Evolutionary conservation across 1,140 invertebrate genomes (phyloP), one percentile per base, ranked within the genome.

Genomic region (Acromyrmex charruanus): DNA sequence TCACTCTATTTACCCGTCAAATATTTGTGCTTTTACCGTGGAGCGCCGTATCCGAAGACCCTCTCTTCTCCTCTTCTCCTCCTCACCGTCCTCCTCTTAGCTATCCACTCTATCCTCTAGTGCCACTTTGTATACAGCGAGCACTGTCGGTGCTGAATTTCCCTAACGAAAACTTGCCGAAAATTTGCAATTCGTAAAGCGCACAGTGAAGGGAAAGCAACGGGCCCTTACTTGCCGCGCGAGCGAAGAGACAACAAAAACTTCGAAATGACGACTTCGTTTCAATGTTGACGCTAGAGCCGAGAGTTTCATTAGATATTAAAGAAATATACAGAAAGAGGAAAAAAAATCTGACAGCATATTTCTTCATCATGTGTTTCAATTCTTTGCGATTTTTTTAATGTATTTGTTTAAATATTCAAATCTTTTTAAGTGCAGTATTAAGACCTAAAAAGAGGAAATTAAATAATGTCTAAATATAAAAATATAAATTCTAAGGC

Each of bases 1-100:
- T 95, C 95, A 94, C 93, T 94, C 95, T 95, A 95, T 95, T 95
- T 95, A 94, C 94, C 94, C 94, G 93, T 95, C 94, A 95, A 95
- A 95, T 95, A 95, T 95, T 95, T 95, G 94, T 94, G 94, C 94
- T 95, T 95, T 95, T 95, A 95, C 94, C 94, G 93, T 94, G 92
- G 90, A 95, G 93, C 92, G 90, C 89, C 93, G 92, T 94, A 94
- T 93, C 92, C 91, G 89, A 91, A 89, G 89, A 89, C 89, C 88
- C 90, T 92, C 91, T 89, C 87, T 90, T 91, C 89, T 77, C 74
- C 53, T 31, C 51, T 53, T 7, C 51, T 75, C 53, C 12, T n/a
- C 53, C n/a, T 61, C 55, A 71, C 87, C 77, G 18, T 55, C 75
- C 89, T 81, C 87, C 92, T 93, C 92, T 88, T 90, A 88, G 75